Base-by-base conservation (phyloP, 1,140 invertebrate genomes). In the Eumeta japonica region DNA sequence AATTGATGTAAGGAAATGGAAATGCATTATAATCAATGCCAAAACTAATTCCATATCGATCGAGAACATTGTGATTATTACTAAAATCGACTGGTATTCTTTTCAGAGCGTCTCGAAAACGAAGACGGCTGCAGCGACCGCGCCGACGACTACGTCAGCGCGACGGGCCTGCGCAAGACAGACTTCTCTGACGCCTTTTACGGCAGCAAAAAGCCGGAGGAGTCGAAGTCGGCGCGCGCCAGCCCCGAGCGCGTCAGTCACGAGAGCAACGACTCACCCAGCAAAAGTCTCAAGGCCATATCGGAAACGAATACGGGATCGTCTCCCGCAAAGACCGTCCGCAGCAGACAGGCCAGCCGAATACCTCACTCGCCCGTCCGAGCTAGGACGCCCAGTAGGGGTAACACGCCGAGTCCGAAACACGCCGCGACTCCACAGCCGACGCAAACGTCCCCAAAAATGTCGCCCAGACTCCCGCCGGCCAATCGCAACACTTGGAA, bases 401-500 rank as follows among this genome's bases (percentile, higher is more conserved):
- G 63, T 0, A 80, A 74, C 34, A 71, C 70, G 0, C 65, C 57
- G 17, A 74, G 42, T 57, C 71, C 53, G 39, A 78, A 57, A 45
- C 75, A 50, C 40, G 64, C 39, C 3, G 27, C 62, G 3, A 70
- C 50, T 24, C 48, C 54, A 15, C n/a, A n/a, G n/a, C n/a, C n/a
- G n/a, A 40, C 46, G 1, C 66, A 70, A 28, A 64, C 66, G 3
- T 70, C 66, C 9, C 70, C 70, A 3, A 74, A 74, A 52, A 27
- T 66, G 10, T 55, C 62, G 0, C 70, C 66, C 1, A 74, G 70
- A 31, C 28, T 74, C 2, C 46, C 58, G 28, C 50, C 65, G 16
- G 38, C 70, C 16, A 68, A 75, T n/a, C 81, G 79, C 28, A 86
- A 85, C 41, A 87, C 86, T 0, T 88, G 86, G 86, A 84, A 81